A percentile compares a stretch with the other conserved stretches of the same genome.
Conservation (phyloP, 1,140 invertebrate genomes). For the Hesperophylax magnus region DNA sequence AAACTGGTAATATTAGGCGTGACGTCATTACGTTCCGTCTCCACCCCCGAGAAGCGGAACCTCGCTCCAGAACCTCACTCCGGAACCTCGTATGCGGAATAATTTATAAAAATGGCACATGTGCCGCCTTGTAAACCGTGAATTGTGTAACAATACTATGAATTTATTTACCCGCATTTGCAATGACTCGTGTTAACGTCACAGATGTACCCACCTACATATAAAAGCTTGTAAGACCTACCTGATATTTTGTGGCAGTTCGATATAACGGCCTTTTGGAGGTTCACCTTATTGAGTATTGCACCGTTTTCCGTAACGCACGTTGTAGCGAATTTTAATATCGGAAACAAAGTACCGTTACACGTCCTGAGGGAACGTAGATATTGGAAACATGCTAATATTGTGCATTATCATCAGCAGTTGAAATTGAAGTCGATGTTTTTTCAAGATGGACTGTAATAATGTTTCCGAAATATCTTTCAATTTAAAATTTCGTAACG, state of each 20-base stretch:
- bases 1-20: slow-evolving; percentile 20
- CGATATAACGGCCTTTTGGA: background rate
- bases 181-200: slow-evolving; percentile 12
- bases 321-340: no score
- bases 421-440: no score
- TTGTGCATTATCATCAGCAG: no score
- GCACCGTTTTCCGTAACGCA: no score
- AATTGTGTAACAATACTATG: slow-evolving; percentile 31
- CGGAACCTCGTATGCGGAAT: slow-evolving; percentile 25
- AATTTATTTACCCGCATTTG: slow-evolving; percentile 31
- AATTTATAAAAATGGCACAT: slow-evolving; percentile 45
- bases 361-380: no score
- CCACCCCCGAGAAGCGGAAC: background rate
- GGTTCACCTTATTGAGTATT: no score
- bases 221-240: background rate
- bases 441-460: no score
- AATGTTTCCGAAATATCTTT: no score
- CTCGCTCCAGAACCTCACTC: background rate
- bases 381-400: no score
- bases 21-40: slow-evolving; percentile 16
- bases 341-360: no score
- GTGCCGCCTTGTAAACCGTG: slow-evolving; percentile 28
- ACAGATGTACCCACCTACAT: background rate
- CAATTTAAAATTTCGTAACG: no score
- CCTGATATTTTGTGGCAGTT: background rate